phyloP scores from a whole-genome alignment of 2,888 invertebrate genomes.

The Entomobrya proxima region DNA sequence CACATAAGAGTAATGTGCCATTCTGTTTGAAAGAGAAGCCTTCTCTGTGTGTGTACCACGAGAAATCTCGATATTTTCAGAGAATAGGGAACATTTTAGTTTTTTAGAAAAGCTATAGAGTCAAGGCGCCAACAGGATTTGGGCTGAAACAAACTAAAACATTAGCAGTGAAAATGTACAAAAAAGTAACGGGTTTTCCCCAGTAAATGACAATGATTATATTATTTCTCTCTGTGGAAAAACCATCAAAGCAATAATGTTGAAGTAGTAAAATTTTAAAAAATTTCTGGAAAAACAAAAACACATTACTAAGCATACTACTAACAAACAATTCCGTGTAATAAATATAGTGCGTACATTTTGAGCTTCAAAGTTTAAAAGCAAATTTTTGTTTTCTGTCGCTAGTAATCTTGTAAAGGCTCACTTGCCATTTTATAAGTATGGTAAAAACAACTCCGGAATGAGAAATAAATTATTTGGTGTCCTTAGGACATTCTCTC shows the following conservation, averaged over 20 bases:
- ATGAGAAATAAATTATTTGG: conserved; percentile 38
- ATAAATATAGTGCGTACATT: not conserved
- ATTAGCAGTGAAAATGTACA: not conserved
- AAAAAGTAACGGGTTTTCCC: not conserved
- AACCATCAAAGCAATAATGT: conserved; percentile 3
- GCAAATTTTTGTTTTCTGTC: not conserved
- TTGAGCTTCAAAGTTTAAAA: not conserved
- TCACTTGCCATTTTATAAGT: not conserved
- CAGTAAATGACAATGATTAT: conserved; percentile 31
- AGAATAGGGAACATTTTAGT: too few species aligned
- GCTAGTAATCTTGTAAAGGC: not conserved
- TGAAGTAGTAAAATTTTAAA: not conserved
- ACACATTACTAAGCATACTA: not conserved
- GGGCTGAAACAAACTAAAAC: conserved; percentile 30
- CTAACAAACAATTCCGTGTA: too few species aligned
- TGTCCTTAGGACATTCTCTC: not conserved
- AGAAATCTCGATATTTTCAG: too few species aligned
- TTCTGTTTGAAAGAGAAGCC: too few species aligned
- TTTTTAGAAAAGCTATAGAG: not conserved
- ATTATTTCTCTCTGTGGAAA: not conserved
- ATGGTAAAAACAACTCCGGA: not conserved
- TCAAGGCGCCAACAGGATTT: conserved; percentile 38
- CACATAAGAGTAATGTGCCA: not conserved
- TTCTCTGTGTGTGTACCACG: too few species aligned
- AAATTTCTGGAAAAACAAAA: not conserved